Conservation (phyloP, 1,140 invertebrate species). For the Camponotus floridanus region DNA sequence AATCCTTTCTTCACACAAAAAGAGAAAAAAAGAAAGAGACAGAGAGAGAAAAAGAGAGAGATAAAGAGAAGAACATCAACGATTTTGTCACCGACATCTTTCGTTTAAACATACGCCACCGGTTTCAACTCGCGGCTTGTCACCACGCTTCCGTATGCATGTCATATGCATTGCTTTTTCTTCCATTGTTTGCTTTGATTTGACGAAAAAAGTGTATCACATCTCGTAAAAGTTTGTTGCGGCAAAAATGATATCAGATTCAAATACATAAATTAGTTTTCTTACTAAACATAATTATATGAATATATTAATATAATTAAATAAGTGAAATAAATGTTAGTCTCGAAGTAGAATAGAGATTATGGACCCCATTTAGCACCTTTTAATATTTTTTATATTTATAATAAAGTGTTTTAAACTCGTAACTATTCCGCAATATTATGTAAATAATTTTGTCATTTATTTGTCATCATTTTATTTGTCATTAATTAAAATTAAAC, state of each 20-base stretch:
- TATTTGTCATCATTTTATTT: slow-evolving; percentile 2
- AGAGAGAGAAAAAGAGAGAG: background rate
- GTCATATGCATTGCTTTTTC: slow-evolving; percentile 5
- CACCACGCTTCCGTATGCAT: background rate
- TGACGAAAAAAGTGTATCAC: background rate
- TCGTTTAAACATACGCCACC: background rate
- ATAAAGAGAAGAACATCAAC: background rate
- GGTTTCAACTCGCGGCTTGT: background rate
- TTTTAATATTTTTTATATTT: too few relatives aligned
- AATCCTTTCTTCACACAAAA: background rate
- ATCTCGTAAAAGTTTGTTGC: background rate
- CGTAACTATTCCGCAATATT: background rate
- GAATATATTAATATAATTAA: slow-evolving; percentile 2
- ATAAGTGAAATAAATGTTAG: background rate
- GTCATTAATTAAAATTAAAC: background rate
- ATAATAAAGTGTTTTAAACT: too few relatives aligned
- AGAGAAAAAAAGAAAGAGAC: background rate
- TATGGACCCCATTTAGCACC: background rate
- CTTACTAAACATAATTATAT: background rate
- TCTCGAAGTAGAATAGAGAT: background rate
- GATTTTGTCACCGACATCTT: slow-evolving; percentile 1
- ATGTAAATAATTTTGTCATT: background rate
- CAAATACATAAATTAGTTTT: background rate
- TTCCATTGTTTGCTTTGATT: slow-evolving; percentile 5
- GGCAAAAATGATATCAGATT: background rate